phyloP scores from a whole-genome alignment of 2,888 invertebrate species.

The Drosophila atroscutellata region DNA sequence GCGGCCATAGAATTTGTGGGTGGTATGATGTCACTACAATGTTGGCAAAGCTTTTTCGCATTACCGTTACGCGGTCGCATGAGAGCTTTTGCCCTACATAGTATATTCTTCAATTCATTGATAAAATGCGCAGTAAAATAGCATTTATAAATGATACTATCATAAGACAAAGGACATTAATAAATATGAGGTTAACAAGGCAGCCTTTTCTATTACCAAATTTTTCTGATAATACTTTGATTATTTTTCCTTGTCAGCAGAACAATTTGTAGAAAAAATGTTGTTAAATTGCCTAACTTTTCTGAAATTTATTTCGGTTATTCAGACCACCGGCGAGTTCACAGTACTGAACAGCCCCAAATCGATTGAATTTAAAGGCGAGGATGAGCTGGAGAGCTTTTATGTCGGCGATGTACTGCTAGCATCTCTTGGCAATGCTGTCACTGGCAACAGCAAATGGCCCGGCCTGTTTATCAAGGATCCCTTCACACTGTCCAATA shows the following conservation, averaged over 20 bases:
- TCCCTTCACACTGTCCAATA: conserved; percentile 89
- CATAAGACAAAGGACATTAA: conserved; percentile 17
- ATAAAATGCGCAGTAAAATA: conserved; percentile 31
- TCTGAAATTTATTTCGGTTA: conserved; percentile 61
- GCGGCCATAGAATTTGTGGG: conserved; percentile 44
- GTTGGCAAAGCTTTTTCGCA: conserved; percentile 43
- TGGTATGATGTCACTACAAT: conserved; percentile 52
- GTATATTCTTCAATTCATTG: conserved; percentile 10
- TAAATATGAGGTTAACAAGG: conserved; percentile 7
- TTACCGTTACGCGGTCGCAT: conserved; percentile 28
- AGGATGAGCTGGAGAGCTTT: conserved; percentile 86
- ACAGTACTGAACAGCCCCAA: conserved; percentile 88
- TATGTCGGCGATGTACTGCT: conserved; percentile 89
- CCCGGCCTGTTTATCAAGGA: conserved; percentile 88
- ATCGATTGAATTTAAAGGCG: conserved; percentile 88
- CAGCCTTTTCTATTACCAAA: conserved; percentile 1
- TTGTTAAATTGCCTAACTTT: conserved; percentile 68
- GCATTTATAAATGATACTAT: conserved; percentile 3
- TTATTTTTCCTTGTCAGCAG: background rate
- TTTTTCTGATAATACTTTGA: background rate
- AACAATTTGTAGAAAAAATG: conserved; percentile 58
- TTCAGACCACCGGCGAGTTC: conserved; percentile 86
- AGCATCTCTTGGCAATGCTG: conserved; percentile 89
- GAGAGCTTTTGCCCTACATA: conserved; percentile 46
- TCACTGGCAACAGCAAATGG: conserved; percentile 88